Evolutionary conservation across 2,113 vertebrate genomes (phyloP), one percentile per base, ranked within the genome.

Genomic region (Cavia aperea): DNA sequence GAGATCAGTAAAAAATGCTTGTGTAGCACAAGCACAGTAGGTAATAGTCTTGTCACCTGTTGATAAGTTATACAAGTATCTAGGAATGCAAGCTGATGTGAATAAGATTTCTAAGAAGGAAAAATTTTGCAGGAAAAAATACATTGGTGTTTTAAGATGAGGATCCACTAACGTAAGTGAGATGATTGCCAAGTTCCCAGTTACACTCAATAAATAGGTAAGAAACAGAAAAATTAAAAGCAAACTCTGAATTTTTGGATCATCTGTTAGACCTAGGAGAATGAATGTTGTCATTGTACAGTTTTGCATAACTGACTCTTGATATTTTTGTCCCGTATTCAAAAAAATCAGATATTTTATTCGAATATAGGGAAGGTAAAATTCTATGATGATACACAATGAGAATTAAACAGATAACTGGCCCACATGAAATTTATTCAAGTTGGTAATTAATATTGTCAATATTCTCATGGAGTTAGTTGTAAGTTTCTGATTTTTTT

Each of bases 1-100:
- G n/a, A 96, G 56, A 58, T 96, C 94, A 12, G 81, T 89, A 12
- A 96, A 93, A 94, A 96, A 97, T 18, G 86, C 70, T 66, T 97
- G 97, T 10, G 46, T 70, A 2, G 95, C 93, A 92, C 96, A 97
- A 6, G 90, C 95, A 39, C 39, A 9, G 31, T 70, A 36, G 6
- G 95, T 95, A 33, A 97, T 94, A 19, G 39, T 31, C 81, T 94
- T 96, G 81, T 81, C 82, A 2, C 93, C 92, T 15, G 92, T 96
- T 29, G 89, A 31, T 26, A 96, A 86, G 14, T 81, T 85, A 79
- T 89, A 86, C n/a, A 95, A 86, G 6, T 91, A 86, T 81, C 92
- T 91, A 13, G 93, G 95, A 88, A 96, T 84, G 33, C 93, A 89
- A 65, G 90, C 79, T 7, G 88, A 95, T 10, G 88, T 96, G 88